Evolutionary conservation across 2,888 invertebrate species (phyloP).

Genomic region (Apamea crenata): DNA sequence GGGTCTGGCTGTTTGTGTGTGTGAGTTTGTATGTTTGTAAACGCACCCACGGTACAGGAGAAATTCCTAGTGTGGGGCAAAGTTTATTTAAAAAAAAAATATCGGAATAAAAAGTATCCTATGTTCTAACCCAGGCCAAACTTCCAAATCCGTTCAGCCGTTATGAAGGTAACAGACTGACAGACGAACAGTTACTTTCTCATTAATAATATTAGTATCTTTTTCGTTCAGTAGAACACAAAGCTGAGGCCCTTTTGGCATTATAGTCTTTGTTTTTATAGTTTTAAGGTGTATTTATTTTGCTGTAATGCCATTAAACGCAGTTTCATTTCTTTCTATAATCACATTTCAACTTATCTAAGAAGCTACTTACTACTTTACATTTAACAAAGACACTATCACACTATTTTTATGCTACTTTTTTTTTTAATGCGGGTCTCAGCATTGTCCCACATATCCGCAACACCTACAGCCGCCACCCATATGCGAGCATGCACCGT

Average conservation of each 20-base stretch:
- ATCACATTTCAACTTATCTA: too few species aligned
- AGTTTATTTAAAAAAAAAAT: too few species aligned
- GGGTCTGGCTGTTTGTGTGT: too few species aligned
- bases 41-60: too few species aligned
- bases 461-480: constrained; percentile 4
- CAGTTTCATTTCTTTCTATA: too few species aligned
- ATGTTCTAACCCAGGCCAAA: neutral
- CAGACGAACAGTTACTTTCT: neutral
- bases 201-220: neutral
- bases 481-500: constrained; percentile 36
- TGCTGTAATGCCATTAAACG: too few species aligned
- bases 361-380: neutral
- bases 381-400: neutral
- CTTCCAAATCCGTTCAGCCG: neutral
- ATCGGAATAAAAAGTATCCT: neutral
- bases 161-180: neutral
- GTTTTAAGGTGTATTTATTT: too few species aligned
- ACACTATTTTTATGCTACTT: neutral
- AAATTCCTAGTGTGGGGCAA: too few species aligned
- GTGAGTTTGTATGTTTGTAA: too few species aligned
- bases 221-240: too few species aligned
- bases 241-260: too few species aligned
- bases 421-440: neutral
- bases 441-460: constrained; percentile 31
- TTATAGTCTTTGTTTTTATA: too few species aligned